Base-by-base conservation (phyloP, 2,888 invertebrate species). In the Drosophila sordidula region DNA sequence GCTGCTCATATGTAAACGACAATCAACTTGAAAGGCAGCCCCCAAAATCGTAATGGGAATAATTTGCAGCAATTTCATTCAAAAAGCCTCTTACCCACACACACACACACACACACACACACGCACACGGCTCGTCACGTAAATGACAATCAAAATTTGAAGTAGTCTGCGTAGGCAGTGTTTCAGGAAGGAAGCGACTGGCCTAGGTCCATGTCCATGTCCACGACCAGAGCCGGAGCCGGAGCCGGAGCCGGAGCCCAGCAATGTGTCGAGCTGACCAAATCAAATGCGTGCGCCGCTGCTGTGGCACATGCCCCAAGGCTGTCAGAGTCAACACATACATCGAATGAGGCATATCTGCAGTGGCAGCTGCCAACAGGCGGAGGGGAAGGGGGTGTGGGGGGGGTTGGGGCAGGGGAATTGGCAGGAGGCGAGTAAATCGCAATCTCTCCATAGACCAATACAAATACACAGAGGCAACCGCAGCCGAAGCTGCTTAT, bases 61-160 rank as follows among this genome's bases (percentile, higher is more conserved):
- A 85, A 89, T 85, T 85, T 85, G 85, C 87, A 84, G 89, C 87
- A 89, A 84, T 83, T 88, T 77, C 83, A 75, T 68, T 63, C 75
- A 65, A 72, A 86, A 72, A 79, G 77, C 62, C 77, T 76, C 71
- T 71, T 67, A 56, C n/a, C n/a, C 68, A 54, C 58, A 38, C 46
- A 49, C 18, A 42, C 32, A 54, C 11, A 42, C 22, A 41, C 26
- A 45, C 32, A 52, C 8, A 42, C 32, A 54, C 11, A 39, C 22
- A 38, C 26, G 45, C 32, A 52, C 6, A 41, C 55, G 66, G 55
- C 41, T 55, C 71, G 88, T 86, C 83, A 88, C 83, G 86, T 88
- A 88, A 86, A 86, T 84, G 83, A 86, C 83, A 84, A 88, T 84
- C 83, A 80, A 77, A 88, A 80, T 86, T 88, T 77, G 88, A 88